Base-by-base conservation (phyloP, 2,113 vertebrate species). In the Cercocebus atys region DNA sequence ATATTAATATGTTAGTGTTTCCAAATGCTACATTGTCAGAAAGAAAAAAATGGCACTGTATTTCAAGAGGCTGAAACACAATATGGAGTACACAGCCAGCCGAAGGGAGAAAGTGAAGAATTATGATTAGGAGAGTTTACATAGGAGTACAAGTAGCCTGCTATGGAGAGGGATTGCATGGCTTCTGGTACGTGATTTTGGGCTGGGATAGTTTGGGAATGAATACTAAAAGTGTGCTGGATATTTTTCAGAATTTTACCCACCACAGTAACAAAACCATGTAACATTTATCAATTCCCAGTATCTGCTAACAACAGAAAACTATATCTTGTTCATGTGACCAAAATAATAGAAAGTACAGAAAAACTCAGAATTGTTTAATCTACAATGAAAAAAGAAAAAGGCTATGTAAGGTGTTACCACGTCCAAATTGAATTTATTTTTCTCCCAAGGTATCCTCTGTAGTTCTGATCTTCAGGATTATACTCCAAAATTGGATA, bases 381-480 rank as follows among this genome's bases (percentile, higher is more conserved):
- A 57, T 23, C 6, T 45, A 6, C 6, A 7, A 52, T 25, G 38
- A 79, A 64, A n/a, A 86, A 6, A 3, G n/a, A 83, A 64, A 35
- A 88, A 6, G 5, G 35, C 5, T 32, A 0, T 22, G 6, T n/a
- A 66, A 40, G 8, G 2, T 30, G 55, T 57, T 30, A 59, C 32
- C 13, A 25, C 0, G 0, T 43, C 40, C 59, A 82, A 3, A 61
- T 8, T 27, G 5, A 61, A 14, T 30, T 12, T 57, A 23, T 22
- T 6, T 0, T 45, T 82, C 12, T 40, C 9, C 18, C 20, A 38
- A 0, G 1, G 2, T 35, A 17, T 25, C 38, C 23, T 64, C 23
- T 25, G 5, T 50, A 66, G 18, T 30, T 92, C 1, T 73, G 73
- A 10, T 79, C 5, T 83, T 59, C 11, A 75, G 40, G 30, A 40